Base-by-base conservation (phyloP, 2,888 invertebrate genomes). In the Adelognathus sp. region DNA sequence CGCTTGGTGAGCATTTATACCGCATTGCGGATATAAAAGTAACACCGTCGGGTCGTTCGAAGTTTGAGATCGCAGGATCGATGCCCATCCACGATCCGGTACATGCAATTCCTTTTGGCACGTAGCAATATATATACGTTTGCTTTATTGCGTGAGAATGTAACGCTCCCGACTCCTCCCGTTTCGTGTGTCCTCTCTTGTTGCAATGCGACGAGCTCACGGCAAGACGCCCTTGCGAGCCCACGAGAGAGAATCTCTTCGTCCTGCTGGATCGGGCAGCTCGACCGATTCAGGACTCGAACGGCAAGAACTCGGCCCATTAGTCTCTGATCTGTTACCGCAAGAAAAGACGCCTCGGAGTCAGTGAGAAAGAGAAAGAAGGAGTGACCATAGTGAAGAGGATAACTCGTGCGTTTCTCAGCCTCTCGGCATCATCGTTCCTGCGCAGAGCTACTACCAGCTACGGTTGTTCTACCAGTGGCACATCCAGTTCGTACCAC, bases 121-220 rank as follows among this genome's bases (percentile, higher is more conserved):
- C n/a, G 36, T 36, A 9, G 9, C 2, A 2, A 36, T 36, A 36
- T 29, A 11, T 33, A 29, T 33, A 9, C 56, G 33, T 67, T 73
- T 76, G 56, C 64, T 64, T 76, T 72, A 76, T 76, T 73, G 67
- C 69, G 72, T 50, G 72, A 76, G 72, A 76, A 79, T 79, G 29
- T 73, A 71, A 71, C 76, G 76, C 76, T 54, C 56, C 58, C 66
- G 66, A 31, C 58, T 56, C 31, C 61, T 39, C 39, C 36, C 60
- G 56, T 66, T 74, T 75, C 61, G 56, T 33, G 50, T 16, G 56
- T 56, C 54, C 61, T 46, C 39, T 44, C 5, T 41, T 21, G 24
- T n/a, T 29, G 18, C 21, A 7, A 7, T 18, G 21, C 24, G 46
- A 33, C 18, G n/a, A n/a, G 33, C 21, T 7, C 31, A 41, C 2